phyloP scores from a whole-genome alignment of 2,888 invertebrate genomes.

The Empis stercorea region DNA sequence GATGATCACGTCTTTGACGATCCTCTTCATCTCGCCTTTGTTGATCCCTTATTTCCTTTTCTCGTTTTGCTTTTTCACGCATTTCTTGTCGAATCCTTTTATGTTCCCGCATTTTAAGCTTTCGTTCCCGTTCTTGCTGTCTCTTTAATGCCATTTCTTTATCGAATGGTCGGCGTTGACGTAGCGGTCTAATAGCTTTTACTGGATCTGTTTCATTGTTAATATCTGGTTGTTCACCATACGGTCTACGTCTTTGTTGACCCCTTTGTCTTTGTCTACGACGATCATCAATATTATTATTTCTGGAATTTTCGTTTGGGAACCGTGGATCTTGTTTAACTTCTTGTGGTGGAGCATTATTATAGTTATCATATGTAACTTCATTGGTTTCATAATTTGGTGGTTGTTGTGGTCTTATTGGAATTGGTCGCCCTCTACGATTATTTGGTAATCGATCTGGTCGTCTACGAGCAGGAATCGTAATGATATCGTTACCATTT shows the following conservation, averaged over 20 bases:
- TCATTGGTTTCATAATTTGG: constrained; percentile 6
- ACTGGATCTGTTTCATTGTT: constrained; percentile 16
- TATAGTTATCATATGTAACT: constrained; percentile 20
- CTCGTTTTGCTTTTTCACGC: background rate
- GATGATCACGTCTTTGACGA: background rate
- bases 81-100: background rate
- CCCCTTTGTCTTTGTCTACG: constrained; percentile 5
- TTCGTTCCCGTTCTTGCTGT: constrained; percentile 5
- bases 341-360: constrained; percentile 9
- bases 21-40: background rate
- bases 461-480: constrained; percentile 17
- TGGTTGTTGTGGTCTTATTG: constrained; percentile 9
- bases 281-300: constrained; percentile 9
- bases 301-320: background rate
- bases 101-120: constrained; percentile 6
- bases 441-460: constrained; percentile 9
- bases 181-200: constrained; percentile 6
- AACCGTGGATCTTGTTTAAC: constrained; percentile 9
- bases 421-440: constrained; percentile 9
- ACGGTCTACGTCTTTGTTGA: constrained; percentile 10
- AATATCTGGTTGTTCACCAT: constrained; percentile 7
- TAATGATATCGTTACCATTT: constrained; percentile 26
- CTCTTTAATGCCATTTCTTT: constrained; percentile 2
- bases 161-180: constrained; percentile 8
- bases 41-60: background rate